phyloP scores from a whole-genome alignment of 2,113 vertebrate species.

The Menidia beryllina region DNA sequence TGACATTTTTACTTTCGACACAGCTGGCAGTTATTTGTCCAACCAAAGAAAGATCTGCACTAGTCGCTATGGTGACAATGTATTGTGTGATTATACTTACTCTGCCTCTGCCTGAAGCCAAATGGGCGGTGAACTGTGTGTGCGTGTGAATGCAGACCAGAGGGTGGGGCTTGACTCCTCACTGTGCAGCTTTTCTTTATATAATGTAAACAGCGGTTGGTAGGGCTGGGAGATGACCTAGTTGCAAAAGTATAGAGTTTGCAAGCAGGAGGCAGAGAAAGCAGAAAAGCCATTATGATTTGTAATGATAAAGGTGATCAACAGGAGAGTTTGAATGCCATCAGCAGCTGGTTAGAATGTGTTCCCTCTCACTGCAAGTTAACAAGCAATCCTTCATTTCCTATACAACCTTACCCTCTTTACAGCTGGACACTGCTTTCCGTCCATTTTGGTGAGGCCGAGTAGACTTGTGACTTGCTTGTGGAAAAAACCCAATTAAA shows the following conservation, averaged over 20 bases:
- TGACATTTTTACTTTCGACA: background rate
- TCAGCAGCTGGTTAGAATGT: background rate
- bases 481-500: background rate
- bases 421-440: background rate
- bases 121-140: slow-evolving; percentile 39
- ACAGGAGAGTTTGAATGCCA: background rate
- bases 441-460: background rate
- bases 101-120: slow-evolving; percentile 50
- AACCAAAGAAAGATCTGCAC: slow-evolving; percentile 24
- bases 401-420: background rate
- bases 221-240: slow-evolving; percentile 36
- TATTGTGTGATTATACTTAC: slow-evolving; percentile 57
- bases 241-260: slow-evolving; percentile 16
- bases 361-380: background rate
- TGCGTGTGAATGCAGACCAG: slow-evolving; percentile 11
- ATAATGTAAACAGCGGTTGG: slow-evolving; percentile 50
- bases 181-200: slow-evolving; percentile 28
- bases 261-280: background rate
- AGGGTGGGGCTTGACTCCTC: slow-evolving; percentile 43
- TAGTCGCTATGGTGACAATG: slow-evolving; percentile 63
- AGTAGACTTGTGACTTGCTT: background rate
- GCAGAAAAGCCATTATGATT: too few relatives aligned
- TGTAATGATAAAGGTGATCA: background rate
- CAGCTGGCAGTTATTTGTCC: background rate
- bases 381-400: background rate